These are phyloP conservation scores for Drosophila seguyi DNA, from an alignment of 1,140 invertebrate species.

Conservation along the genomic window DNA sequence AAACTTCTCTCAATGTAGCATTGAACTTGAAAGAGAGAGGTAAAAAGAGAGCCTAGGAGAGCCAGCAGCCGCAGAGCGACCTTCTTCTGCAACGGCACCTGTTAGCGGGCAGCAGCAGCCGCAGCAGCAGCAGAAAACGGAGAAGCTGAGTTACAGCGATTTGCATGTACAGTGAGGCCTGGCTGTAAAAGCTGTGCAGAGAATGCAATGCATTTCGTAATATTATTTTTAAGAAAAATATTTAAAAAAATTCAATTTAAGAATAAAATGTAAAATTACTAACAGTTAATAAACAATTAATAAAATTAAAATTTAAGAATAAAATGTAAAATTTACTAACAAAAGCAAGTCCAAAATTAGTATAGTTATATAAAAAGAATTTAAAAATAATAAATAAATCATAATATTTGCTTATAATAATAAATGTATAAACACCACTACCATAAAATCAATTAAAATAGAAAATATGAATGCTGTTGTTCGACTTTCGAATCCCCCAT, in stretches of 20 bases:
- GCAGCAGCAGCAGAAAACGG: background rate
- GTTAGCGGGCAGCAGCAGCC: conserved; percentile 22
- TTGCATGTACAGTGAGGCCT: conserved; percentile 29
- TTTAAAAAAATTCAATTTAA: too few species aligned
- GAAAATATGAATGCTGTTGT: background rate
- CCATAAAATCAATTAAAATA: background rate
- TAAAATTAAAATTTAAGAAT: background rate
- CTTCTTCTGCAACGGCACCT: conserved; percentile 59
- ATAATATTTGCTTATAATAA: background rate
- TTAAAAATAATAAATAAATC: too few species aligned
- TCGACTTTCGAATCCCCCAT: background rate
- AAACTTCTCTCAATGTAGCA: conserved; percentile 42
- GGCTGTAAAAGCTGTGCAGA: background rate
- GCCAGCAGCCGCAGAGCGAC: conserved; percentile 28
- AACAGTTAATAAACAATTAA: too few species aligned
- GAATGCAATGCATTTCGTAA: background rate
- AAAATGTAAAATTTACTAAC: background rate
- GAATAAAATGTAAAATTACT: too few species aligned
- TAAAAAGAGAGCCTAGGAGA: conserved; percentile 10
- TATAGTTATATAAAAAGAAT: too few species aligned
- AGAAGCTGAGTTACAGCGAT: conserved; percentile 27
- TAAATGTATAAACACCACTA: background rate
- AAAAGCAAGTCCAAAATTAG: background rate
- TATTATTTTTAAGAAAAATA: background rate
- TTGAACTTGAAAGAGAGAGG: conserved; percentile 71